phyloP scores from a whole-genome alignment of 2,797 vertebrate genomes.

The Melanotaenia maccullochi region DNA sequence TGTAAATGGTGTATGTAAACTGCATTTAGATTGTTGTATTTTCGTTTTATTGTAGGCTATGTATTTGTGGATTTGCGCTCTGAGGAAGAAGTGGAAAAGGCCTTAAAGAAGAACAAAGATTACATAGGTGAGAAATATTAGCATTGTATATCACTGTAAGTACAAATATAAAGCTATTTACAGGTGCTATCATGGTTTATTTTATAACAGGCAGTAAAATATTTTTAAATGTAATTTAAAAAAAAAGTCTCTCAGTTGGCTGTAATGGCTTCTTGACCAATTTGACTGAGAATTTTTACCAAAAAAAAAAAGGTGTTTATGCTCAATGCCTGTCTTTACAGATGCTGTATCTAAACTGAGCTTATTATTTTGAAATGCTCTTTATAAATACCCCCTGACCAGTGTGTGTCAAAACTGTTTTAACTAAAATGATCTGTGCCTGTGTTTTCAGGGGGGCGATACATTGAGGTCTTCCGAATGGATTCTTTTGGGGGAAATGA shows the following conservation, averaged over 20 bases:
- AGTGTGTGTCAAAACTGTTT: not conserved
- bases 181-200: not conserved
- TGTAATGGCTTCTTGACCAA: not conserved
- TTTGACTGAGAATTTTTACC: not conserved
- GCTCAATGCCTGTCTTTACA: not conserved
- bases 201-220: not conserved
- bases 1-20: not conserved
- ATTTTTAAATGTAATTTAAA: not conserved
- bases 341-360: not conserved
- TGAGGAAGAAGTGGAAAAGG: constrained; percentile 89
- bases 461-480: constrained; percentile 88
- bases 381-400: not conserved
- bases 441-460: constrained; percentile 85
- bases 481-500: constrained; percentile 43
- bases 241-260: not conserved
- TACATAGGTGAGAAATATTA: constrained; percentile 88
- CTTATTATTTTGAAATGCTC: not conserved
- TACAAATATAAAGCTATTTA: not conserved
- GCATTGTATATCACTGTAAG: not conserved
- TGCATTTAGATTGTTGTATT: constrained; percentile 3
- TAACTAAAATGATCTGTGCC: not conserved
- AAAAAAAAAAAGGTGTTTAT: not conserved
- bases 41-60: constrained; percentile 84
- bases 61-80: constrained; percentile 92
- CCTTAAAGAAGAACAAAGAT: constrained; percentile 90